phyloP scores from a whole-genome alignment of 2,113 vertebrate genomes.

The Chelonoidis abingdonii region DNA sequence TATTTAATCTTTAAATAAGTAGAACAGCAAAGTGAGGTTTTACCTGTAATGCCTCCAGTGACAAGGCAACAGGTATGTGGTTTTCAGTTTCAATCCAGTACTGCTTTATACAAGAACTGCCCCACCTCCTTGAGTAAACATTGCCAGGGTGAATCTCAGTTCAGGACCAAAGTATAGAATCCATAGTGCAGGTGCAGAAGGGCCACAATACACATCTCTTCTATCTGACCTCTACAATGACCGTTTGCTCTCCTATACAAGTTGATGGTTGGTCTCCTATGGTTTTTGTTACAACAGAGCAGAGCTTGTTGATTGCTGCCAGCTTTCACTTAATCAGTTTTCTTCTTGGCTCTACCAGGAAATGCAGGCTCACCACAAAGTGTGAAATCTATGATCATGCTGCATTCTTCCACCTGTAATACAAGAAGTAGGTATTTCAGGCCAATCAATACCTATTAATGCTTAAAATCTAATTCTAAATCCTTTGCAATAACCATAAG shows the following conservation, averaged over 20 bases:
- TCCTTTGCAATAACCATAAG: background rate
- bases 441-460: background rate
- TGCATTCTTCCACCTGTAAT: background rate
- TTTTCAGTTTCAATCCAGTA: background rate
- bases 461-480: background rate
- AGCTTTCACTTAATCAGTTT: background rate
- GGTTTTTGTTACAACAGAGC: background rate
- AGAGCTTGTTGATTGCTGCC: background rate
- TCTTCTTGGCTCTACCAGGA: background rate
- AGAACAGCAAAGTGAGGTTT: slow-evolving; percentile 32
- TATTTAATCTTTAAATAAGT: background rate
- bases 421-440: background rate
- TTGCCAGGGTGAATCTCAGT: background rate
- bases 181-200: background rate
- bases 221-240: background rate
- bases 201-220: background rate
- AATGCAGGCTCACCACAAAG: background rate
- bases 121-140: slow-evolving; percentile 66
- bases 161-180: background rate
- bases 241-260: fast-evolving
- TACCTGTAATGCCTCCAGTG: background rate
- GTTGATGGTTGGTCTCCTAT: background rate
- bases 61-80: background rate
- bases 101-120: slow-evolving; percentile 37
- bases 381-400: background rate